These are phyloP conservation scores for Pseudopleuronectes americanus DNA, from an alignment of 2,797 vertebrate species.

Conservation along the genomic window DNA sequence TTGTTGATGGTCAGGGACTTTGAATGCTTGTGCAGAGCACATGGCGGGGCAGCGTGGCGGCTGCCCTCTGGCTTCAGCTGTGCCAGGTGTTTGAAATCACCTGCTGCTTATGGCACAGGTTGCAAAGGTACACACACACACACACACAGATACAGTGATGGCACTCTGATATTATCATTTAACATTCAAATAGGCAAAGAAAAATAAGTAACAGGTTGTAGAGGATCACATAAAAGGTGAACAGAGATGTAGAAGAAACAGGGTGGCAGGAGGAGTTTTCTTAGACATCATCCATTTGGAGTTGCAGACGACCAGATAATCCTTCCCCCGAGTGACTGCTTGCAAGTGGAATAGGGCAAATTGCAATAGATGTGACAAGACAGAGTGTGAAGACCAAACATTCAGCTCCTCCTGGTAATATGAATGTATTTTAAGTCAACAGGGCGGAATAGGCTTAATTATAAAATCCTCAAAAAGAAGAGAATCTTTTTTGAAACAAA, in stretches of 20 bases:
- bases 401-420: too few species aligned
- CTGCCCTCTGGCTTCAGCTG: constrained; percentile 46
- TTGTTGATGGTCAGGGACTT: constrained; percentile 27
- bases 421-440: neutral
- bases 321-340: neutral
- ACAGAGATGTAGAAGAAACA: neutral
- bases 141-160: constrained; percentile 5
- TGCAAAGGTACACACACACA: constrained; percentile 15
- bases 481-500: constrained; percentile 1
- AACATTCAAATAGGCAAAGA: neutral
- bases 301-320: neutral
- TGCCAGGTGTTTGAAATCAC: constrained; percentile 68
- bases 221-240: neutral
- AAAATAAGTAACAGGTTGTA: neutral
- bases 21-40: constrained; percentile 41
- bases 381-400: neutral
- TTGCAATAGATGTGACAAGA: neutral
- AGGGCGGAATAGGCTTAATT: neutral
- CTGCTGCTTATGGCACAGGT: constrained; percentile 58
- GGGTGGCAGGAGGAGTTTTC: neutral
- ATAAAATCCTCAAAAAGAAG: too few species aligned
- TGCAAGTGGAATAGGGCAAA: constrained; percentile 1
- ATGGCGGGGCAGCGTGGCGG: constrained; percentile 33
- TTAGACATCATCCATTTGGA: neutral
- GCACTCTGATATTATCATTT: neutral